Percentiles rank a stretch among this genome's conserved stretches.
phyloP scores from a whole-genome alignment of 2,113 vertebrate species.

The Phocoena phocoena region DNA sequence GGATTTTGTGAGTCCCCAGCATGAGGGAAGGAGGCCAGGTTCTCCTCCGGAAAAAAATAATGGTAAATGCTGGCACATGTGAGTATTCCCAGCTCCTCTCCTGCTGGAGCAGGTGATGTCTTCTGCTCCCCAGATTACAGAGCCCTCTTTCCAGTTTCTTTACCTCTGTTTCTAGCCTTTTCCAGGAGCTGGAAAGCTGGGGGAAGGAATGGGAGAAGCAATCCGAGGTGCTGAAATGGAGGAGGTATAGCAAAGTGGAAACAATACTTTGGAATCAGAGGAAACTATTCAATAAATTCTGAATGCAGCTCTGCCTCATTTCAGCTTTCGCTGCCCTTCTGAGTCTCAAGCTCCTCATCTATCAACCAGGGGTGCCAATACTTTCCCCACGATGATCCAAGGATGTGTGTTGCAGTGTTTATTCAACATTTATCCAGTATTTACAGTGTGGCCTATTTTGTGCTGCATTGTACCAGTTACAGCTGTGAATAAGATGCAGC shows the following conservation, averaged over 20 bases:
- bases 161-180: not conserved
- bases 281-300: not conserved
- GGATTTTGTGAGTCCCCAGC: constrained; percentile 77
- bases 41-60: constrained; percentile 78
- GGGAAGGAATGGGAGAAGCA: not conserved
- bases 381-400: not conserved
- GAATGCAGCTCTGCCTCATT: not conserved
- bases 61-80: constrained; percentile 66
- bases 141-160: constrained; percentile 51
- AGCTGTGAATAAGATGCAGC: not conserved
- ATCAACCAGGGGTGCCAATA: not conserved
- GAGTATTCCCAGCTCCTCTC: constrained; percentile 64
- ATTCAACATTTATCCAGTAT: not conserved
- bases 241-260: not conserved
- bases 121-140: constrained; percentile 39
- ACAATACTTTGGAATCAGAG: not conserved
- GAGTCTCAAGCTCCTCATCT: not conserved
- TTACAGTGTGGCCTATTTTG: not conserved
- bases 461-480: not conserved
- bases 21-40: constrained; percentile 82
- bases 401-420: not conserved
- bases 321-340: not conserved
- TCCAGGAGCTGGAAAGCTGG: not conserved
- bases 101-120: constrained; percentile 65
- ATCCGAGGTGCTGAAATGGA: fast-evolving